A percentile compares a stretch with the other conserved stretches of the same genome.
Conservation (phyloP, 2,113 vertebrate species). For the Pongo pygmaeus region DNA sequence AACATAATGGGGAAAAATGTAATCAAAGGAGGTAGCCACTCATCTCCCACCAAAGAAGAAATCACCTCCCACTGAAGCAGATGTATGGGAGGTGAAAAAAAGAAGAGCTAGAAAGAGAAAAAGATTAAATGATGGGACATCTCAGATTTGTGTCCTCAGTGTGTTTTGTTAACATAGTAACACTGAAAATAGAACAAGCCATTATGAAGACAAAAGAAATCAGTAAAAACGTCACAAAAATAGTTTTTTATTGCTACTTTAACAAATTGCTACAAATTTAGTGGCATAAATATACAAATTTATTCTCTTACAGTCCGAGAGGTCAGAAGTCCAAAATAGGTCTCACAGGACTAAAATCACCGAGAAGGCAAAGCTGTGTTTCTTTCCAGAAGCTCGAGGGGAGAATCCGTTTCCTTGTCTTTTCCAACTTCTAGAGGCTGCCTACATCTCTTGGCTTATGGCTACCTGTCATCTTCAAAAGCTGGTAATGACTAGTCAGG, state of each 20-base stretch:
- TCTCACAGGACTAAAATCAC: not conserved
- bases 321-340: not conserved
- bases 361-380: not conserved
- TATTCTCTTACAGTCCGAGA: not conserved
- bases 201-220: not conserved
- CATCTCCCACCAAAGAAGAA: too few species aligned
- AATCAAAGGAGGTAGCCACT: not conserved
- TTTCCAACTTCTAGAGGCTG: not conserved
- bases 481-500: not conserved
- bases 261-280: not conserved
- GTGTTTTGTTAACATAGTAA: not conserved
- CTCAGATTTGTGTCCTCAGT: not conserved
- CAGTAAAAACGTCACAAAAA: not conserved
- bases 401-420: not conserved
- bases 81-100: rapidly evolving
- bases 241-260: not conserved
- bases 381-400: not conserved
- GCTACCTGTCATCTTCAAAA: not conserved
- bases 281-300: not conserved
- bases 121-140: not conserved
- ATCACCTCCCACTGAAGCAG: not conserved
- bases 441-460: not conserved
- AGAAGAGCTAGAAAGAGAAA: not conserved
- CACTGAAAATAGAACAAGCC: not conserved
- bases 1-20: not conserved